These are phyloP conservation scores for Lepidocyrtinus sp. DNA, from an alignment of 2,888 invertebrate genomes.

Conservation along the genomic window DNA sequence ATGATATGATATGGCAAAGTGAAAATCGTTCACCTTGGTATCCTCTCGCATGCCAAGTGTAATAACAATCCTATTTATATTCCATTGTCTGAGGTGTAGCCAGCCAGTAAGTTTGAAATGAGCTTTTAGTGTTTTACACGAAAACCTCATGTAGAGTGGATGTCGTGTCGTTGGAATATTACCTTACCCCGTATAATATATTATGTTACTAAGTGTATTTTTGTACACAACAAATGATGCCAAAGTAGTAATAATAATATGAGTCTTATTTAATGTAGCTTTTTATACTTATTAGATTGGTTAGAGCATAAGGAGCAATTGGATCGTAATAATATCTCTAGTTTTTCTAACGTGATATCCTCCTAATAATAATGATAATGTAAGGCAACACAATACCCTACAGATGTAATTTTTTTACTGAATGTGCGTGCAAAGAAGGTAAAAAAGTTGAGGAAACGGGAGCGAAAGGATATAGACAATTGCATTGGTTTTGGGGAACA, in stretches of 20 bases:
- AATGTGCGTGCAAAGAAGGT: slow-evolving; percentile 32
- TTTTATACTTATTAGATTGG: neutral
- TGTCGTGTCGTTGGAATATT: slow-evolving; percentile 47
- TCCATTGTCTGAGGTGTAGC: neutral
- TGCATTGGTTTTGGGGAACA: too few species aligned
- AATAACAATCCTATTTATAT: too few species aligned
- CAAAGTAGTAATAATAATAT: slow-evolving; percentile 54
- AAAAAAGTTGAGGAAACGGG: slow-evolving; percentile 27
- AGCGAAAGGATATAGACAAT: slow-evolving; percentile 37
- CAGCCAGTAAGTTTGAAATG: slow-evolving; percentile 57
- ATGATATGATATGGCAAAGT: neutral
- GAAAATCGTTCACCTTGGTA: neutral
- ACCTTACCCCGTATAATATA: slow-evolving; percentile 38
- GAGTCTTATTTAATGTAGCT: neutral
- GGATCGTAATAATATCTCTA: neutral
- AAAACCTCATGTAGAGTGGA: slow-evolving; percentile 51
- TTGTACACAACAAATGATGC: too few species aligned
- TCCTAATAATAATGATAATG: too few species aligned
- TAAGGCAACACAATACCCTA: too few species aligned
- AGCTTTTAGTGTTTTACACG: slow-evolving; percentile 58
- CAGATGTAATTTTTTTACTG: too few species aligned
- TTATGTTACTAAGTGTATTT: slow-evolving; percentile 23
- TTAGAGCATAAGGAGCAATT: too few species aligned
- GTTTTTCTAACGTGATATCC: too few species aligned
- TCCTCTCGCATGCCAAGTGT: neutral